A percentile compares a stretch with the other conserved stretches of the same genome.
Evolutionary conservation across 1,140 invertebrate species (phyloP).

Genomic region (Muscidifurax raptorellus): DNA sequence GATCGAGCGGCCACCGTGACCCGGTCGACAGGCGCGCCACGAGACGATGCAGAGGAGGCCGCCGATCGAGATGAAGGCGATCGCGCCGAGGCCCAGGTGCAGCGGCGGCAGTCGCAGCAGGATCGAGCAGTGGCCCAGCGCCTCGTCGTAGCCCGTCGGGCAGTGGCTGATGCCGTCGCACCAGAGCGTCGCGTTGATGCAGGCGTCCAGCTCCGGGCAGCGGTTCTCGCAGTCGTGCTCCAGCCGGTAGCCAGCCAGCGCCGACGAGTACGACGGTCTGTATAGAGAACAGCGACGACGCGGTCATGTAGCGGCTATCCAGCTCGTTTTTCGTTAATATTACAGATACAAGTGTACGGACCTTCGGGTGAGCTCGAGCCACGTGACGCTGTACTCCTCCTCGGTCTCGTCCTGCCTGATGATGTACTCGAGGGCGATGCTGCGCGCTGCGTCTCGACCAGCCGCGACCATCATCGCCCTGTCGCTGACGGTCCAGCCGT

Average conservation of each 20-base stretch:
- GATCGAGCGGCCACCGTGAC: slow-evolving; percentile 78
- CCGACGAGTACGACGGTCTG: slow-evolving; percentile 69
- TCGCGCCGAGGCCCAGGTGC: slow-evolving; percentile 78
- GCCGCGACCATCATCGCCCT: slow-evolving; percentile 75
- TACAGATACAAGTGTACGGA: too few relatives aligned
- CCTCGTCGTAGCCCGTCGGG: slow-evolving; percentile 91
- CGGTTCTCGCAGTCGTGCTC: slow-evolving; percentile 85
- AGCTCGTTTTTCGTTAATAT: too few relatives aligned
- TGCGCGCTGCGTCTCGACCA: slow-evolving; percentile 79
- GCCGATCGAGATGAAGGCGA: slow-evolving; percentile 69
- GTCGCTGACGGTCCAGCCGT: slow-evolving; percentile 83
- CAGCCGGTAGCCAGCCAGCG: slow-evolving; percentile 77
- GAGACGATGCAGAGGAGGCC: slow-evolving; percentile 73
- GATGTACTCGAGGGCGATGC: slow-evolving; percentile 86
- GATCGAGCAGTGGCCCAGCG: slow-evolving; percentile 85
- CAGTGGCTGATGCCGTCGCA: slow-evolving; percentile 91
- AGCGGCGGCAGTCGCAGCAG: slow-evolving; percentile 84
- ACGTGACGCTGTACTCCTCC: slow-evolving; percentile 85
- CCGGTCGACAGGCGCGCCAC: slow-evolving; percentile 80
- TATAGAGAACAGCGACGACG: slow-evolving; percentile 23
- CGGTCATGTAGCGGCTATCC: too few relatives aligned
- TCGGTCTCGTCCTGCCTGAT: slow-evolving; percentile 85
- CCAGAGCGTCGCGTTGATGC: slow-evolving; percentile 91
- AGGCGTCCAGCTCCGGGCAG: slow-evolving; percentile 91
- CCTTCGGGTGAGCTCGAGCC: slow-evolving; percentile 88